Evolutionary conservation across 2,888 invertebrate species (phyloP), one percentile per base, ranked within the genome.

Genomic region (Nomada fucata): DNA sequence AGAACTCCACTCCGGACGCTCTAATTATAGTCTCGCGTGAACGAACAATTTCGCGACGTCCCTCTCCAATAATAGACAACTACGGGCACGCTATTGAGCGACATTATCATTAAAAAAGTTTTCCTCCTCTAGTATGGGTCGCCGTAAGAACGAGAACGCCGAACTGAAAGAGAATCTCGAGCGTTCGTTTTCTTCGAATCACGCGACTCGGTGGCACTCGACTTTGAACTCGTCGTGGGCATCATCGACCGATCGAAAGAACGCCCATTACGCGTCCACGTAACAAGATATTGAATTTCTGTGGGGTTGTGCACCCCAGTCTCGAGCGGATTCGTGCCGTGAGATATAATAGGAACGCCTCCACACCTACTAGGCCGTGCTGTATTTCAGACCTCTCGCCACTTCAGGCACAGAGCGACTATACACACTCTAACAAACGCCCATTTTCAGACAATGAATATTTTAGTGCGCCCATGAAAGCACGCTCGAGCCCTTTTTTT

Each of bases 361-460:
- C 87, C 79, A 79, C 81, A 82, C 77, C 83, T 82, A 82, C 81
- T 77, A 84, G 76, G 61, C 75, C 76, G 80, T 55, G 60, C 63
- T 61, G 71, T 79, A 77, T 87, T 79, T 79, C 80, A 84, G 64
- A 76, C 79, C 76, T 78, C 83, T 88, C 82, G 65, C 69, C 78
- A 85, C 82, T 79, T 72, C 72, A 80, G 79, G 65, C 80, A 53
- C 87, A 69, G 67, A 78, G 78, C 83, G 83, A 72, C 84, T 82
- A 86, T 87, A 85, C 86, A 84, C 82, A 83, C 89, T 88, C 82
- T 86, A 88, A 91, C 91, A 91, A 91, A 91, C 91, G 88, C 89
- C 91, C 89, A 91, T 91, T 91, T 91, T 87, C 85, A 90, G 89
- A 91, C 90, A 90, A 91, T 91, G 91, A 91, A 91, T 91, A 90